Percentiles rank a stretch among this genome's conserved stretches.
These are phyloP conservation scores for Microctonus aethiopoides DNA, from an alignment of 2,888 invertebrate species.

Conservation along the genomic window DNA sequence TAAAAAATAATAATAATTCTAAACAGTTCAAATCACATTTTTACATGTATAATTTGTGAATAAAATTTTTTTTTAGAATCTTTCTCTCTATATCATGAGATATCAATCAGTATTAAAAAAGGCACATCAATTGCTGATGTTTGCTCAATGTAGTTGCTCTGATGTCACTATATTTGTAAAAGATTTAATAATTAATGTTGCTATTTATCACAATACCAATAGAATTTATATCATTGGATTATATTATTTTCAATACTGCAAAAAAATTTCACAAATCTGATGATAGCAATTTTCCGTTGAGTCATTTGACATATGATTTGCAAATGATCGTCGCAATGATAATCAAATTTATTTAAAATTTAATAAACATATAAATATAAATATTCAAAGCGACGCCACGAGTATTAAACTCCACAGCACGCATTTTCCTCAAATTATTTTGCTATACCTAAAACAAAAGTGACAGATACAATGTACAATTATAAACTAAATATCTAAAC, in stretches of 20 bases:
- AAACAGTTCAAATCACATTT: too few relatives aligned
- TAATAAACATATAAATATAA: background rate
- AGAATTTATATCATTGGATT: background rate
- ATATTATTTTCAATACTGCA: background rate
- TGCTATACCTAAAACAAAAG: slow-evolving; percentile 60
- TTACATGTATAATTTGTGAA: too few relatives aligned
- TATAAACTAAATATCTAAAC: slow-evolving; percentile 3
- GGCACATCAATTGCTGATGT: background rate
- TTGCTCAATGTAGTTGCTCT: too few relatives aligned
- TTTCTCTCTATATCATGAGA: background rate
- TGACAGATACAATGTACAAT: slow-evolving; percentile 7
- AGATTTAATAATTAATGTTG: background rate
- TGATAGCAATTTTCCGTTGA: background rate
- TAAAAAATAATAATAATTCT: too few relatives aligned
- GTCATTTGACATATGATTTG: background rate
- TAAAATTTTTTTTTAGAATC: too few relatives aligned
- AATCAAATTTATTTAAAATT: background rate
- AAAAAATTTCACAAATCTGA: background rate
- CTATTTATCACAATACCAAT: background rate
- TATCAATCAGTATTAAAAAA: background rate
- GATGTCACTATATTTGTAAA: background rate
- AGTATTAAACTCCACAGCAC: slow-evolving; percentile 44
- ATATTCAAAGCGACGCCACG: slow-evolving; percentile 32
- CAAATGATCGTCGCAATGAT: background rate
- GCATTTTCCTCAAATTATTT: slow-evolving; percentile 57